These are phyloP conservation scores for Melospiza melodia DNA, from an alignment of 2,113 vertebrate species.

Conservation along the genomic window DNA sequence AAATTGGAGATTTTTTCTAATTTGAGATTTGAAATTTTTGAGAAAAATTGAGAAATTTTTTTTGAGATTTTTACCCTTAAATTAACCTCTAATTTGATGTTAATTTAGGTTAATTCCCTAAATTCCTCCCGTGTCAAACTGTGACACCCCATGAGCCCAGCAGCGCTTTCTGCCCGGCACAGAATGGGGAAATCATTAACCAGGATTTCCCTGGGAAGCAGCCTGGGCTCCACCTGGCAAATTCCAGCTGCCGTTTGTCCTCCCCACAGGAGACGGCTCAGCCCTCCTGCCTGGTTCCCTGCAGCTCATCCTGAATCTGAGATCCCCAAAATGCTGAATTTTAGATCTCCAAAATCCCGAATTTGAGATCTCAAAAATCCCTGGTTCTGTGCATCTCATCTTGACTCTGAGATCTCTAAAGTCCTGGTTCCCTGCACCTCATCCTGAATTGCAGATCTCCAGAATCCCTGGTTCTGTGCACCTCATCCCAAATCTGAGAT, in stretches of 20 bases:
- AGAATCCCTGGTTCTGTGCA: too few species aligned
- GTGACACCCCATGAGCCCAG: too few species aligned
- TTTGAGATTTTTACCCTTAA: neutral
- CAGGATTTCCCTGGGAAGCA: neutral
- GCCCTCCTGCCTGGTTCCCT: neutral
- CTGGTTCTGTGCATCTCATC: too few species aligned
- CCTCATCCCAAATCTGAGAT: neutral
- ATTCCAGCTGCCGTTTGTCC: neutral
- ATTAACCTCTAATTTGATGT: neutral
- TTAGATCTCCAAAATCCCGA: neutral
- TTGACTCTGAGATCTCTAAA: neutral
- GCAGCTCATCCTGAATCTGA: neutral
- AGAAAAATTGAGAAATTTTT: neutral
- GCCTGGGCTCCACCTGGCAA: neutral
- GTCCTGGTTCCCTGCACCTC: neutral
- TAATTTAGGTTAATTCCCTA: neutral
- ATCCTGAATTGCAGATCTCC: rapidly evolving
- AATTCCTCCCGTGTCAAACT: neutral
- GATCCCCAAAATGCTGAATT: neutral
- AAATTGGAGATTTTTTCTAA: neutral
- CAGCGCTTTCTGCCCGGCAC: too few species aligned
- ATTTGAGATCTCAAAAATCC: neutral
- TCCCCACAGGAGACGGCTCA: neutral
- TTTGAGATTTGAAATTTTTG: neutral
- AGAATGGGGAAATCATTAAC: neutral